Percentiles rank a stretch among this genome's conserved stretches.
Evolutionary conservation across 2,113 vertebrate genomes (phyloP).

Genomic region (Sula dactylatra): DNA sequence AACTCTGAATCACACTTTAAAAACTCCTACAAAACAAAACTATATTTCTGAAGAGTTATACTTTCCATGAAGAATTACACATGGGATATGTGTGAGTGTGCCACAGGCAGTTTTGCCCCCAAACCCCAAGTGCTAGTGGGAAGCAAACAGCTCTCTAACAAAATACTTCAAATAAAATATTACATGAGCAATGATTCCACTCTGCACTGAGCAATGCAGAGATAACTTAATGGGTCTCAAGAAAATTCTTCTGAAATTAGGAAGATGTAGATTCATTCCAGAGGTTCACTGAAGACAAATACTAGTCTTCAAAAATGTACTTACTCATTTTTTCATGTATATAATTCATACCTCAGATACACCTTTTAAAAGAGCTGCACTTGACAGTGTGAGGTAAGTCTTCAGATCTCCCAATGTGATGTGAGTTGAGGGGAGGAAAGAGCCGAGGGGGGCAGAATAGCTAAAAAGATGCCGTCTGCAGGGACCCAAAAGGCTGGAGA

Average conservation of each 20-base stretch:
- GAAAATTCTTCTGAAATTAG: background rate
- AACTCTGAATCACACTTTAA: constrained; percentile 30
- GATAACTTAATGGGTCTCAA: background rate
- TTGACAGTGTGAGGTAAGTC: too few relatives aligned
- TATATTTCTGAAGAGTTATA: background rate
- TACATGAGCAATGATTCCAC: background rate
- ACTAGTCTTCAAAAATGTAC: background rate
- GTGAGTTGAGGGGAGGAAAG: background rate
- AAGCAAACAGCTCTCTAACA: background rate
- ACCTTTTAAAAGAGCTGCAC: too few relatives aligned
- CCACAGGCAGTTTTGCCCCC: background rate
- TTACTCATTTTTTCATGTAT: background rate
- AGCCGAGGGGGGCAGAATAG: background rate
- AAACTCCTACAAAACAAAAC: constrained; percentile 1
- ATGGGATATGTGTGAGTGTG: background rate
- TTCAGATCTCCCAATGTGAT: background rate
- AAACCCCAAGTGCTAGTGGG: background rate
- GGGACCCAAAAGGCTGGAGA: background rate
- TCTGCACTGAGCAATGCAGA: background rate
- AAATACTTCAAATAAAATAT: background rate
- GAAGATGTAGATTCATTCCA: background rate
- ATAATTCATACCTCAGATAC: background rate
- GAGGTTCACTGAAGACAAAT: background rate
- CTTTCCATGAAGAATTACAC: constrained; percentile 21
- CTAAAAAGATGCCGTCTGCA: background rate